Evolutionary conservation across 2,797 vertebrate genomes (phyloP).

Genomic region (Phaenicophaeus curvirostris): DNA sequence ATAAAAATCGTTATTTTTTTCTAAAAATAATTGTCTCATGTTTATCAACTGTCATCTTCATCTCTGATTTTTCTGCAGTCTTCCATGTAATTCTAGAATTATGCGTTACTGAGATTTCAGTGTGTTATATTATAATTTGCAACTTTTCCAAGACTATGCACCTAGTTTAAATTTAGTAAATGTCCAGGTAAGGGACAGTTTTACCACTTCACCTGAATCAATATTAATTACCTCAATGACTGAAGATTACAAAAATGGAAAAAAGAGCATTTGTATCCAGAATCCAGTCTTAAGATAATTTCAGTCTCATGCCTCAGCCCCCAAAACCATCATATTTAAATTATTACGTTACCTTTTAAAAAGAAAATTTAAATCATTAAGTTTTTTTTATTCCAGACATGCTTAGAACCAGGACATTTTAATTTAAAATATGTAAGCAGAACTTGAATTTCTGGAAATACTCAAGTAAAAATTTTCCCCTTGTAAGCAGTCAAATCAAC

Average conservation of each 20-base stretch:
- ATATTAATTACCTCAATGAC: not conserved
- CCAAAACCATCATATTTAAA: not conserved
- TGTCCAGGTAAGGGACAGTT: not conserved
- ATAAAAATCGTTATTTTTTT: not conserved
- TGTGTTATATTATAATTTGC: not conserved
- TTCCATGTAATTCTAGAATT: not conserved
- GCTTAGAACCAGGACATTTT: not conserved
- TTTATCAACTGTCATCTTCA: not conserved
- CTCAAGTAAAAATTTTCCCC: not conserved
- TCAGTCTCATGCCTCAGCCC: not conserved
- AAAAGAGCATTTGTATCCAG: not conserved
- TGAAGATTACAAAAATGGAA: not conserved
- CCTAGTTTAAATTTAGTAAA: not conserved
- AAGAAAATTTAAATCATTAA: not conserved
- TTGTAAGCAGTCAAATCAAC: not conserved
- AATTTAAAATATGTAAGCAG: not conserved
- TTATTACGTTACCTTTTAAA: not conserved
- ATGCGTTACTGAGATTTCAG: not conserved
- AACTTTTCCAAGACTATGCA: not conserved
- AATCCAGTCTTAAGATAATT: not conserved
- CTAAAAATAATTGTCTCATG: not conserved
- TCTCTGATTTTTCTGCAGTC: not conserved
- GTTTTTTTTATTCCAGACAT: not conserved
- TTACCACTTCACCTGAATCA: not conserved
- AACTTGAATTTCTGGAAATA: not conserved